Base-by-base conservation (phyloP, 1,140 invertebrate genomes). In the Mizuhopecten yessoensis region DNA sequence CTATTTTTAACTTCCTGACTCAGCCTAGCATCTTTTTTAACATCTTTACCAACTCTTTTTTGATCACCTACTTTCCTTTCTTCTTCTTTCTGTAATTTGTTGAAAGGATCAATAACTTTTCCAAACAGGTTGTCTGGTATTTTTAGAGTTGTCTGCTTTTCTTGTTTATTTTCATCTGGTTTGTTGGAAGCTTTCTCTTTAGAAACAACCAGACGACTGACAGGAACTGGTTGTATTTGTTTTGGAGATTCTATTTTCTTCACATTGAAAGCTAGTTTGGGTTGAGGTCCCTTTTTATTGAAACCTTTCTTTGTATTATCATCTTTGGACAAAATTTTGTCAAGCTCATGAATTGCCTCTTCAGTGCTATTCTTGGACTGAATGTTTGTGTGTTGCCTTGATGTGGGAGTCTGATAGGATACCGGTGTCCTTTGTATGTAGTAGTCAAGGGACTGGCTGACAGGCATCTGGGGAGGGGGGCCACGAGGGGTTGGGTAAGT, bases 231-330 rank as follows among this genome's bases (percentile, higher is more conserved):
- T 29, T 75, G 57, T 75, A 75, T 75, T 75, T 75, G 57, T 75
- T 75, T 75, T 1, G 57, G 57, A 75, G 57, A n/a, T 75, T 75
- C 57, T 29, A 75, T 75, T 75, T 75, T 75, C n/a, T 75, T 75
- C 57, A 75, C 57, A 29, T 75, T 75, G n/a, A 75, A 75, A 29
- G 57, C 57, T 3, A 75, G n/a, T 75, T 75, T 75, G 3, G 57
- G 57, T 29, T 75, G 57, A 29, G 57, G 57, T n/a, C 57, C n/a
- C n/a, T 75, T 75, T 75, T 75, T 75, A n/a, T 75, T 29, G n/a
- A 29, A 29, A 29, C 17, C 29, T 75, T 75, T n/a, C 15, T 29
- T 29, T 29, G n/a, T n/a, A n/a, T n/a, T n/a, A n/a, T 75, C 23
- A 75, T 29, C 29, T 75, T 75, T 75, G 11, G 57, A 75, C 11